phyloP scores from a whole-genome alignment of 1,140 invertebrate species.

The Bombus polaris region DNA sequence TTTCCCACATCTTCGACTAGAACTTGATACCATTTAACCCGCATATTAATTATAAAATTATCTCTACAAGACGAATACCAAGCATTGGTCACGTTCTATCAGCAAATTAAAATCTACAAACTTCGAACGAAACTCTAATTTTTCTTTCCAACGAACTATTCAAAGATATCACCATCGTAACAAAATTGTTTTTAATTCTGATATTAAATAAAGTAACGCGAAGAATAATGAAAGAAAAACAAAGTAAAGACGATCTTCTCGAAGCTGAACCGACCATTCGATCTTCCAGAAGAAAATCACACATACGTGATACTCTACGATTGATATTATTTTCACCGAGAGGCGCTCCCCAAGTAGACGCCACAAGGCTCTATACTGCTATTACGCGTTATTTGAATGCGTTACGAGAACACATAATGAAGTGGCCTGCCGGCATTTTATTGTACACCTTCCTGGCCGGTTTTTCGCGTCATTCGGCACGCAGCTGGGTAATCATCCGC shows the following conservation, averaged over 20 bases:
- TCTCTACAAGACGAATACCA: neutral
- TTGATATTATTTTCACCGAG: conserved; percentile 27
- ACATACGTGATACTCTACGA: neutral
- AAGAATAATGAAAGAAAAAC: too few relatives aligned
- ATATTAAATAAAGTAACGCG: neutral
- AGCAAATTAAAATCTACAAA: neutral
- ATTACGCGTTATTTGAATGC: conserved; percentile 75
- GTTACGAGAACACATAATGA: conserved; percentile 77
- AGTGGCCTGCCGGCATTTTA: conserved; percentile 79
- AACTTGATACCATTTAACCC: neutral
- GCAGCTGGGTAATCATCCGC: conserved; percentile 78
- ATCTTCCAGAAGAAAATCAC: neutral
- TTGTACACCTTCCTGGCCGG: conserved; percentile 69
- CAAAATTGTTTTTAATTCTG: neutral
- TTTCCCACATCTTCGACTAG: neutral
- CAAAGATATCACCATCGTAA: neutral
- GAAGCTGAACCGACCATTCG: neutral
- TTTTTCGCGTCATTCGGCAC: conserved; percentile 76
- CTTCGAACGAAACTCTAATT: neutral
- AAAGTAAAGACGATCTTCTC: neutral
- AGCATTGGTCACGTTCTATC: neutral
- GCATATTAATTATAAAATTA: conserved; percentile 3
- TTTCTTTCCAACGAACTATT: neutral
- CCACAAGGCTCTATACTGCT: conserved; percentile 51
- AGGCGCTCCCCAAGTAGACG: neutral